These are phyloP conservation scores for Danio choprae DNA, from an alignment of 2,797 vertebrate species.

Conservation along the genomic window DNA sequence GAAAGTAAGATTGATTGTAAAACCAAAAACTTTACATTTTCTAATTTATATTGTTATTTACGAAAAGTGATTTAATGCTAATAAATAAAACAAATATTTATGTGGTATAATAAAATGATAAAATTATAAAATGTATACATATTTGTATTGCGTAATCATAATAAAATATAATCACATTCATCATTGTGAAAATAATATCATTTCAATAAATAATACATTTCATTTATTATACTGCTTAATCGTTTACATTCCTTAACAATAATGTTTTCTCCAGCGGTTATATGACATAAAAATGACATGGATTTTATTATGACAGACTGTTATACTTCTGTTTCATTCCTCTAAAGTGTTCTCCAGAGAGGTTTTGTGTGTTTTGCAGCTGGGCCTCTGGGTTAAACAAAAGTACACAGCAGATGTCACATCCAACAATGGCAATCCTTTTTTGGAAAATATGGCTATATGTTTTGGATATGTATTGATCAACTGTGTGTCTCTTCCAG, in stretches of 20 bases:
- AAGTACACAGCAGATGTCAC: not conserved
- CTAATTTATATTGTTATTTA: too few species aligned
- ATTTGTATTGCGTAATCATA: not conserved
- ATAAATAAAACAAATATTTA: too few species aligned
- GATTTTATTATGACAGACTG: not conserved
- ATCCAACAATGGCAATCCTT: not conserved
- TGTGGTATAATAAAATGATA: not conserved
- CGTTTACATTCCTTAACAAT: too few species aligned
- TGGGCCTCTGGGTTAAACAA: not conserved
- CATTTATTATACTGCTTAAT: not conserved
- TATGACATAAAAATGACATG: not conserved
- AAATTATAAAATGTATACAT: not conserved
- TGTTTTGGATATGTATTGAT: not conserved
- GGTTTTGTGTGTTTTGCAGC: slow-evolving; percentile 13
- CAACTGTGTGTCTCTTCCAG: slow-evolving; percentile 71
- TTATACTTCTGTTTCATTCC: slow-evolving; percentile 3
- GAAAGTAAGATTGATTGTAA: too few species aligned
- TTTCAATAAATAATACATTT: slow-evolving; percentile 7
- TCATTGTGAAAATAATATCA: not conserved
- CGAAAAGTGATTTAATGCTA: too few species aligned
- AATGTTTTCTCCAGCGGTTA: too few species aligned
- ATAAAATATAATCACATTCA: not conserved
- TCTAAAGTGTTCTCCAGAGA: slow-evolving; percentile 3
- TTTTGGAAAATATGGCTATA: not conserved
- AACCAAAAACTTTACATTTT: too few species aligned